Evolutionary conservation across 2,888 invertebrate species (phyloP).

Genomic region (Drosophila acutilabella): DNA sequence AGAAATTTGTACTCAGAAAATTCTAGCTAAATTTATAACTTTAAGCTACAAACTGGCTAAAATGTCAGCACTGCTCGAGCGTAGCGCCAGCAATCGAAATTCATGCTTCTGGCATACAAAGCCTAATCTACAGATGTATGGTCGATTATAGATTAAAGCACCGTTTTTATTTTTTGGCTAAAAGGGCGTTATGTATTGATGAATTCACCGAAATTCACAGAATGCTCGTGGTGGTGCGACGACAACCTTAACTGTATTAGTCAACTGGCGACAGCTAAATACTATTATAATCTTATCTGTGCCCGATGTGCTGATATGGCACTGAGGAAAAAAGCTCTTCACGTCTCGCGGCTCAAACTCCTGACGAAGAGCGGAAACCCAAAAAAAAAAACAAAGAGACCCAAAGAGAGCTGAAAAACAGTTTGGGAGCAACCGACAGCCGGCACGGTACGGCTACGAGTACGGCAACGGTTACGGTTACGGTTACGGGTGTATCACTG

Average conservation of each 20-base stretch:
- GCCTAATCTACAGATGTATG: neutral
- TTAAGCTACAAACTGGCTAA: too few relatives aligned
- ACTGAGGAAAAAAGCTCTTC: neutral
- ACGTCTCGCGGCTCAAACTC: neutral
- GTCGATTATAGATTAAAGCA: neutral
- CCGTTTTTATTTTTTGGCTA: neutral
- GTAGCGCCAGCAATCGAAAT: too few relatives aligned
- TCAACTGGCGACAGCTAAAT: constrained; percentile 47
- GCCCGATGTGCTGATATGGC: constrained; percentile 33
- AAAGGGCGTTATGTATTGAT: constrained; percentile 16
- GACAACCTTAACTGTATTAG: constrained; percentile 46
- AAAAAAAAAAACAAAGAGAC: constrained; percentile 20
- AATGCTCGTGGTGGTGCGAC: neutral
- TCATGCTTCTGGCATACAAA: neutral
- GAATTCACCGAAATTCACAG: constrained; percentile 27
- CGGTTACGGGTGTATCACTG: neutral
- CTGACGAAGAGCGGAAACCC: constrained; percentile 25
- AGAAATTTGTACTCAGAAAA: too few relatives aligned
- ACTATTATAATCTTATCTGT: constrained; percentile 67
- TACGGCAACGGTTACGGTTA: neutral
- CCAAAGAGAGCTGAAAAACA: constrained; percentile 1
- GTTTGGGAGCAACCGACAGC: constrained; percentile 11
- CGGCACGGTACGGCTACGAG: neutral
- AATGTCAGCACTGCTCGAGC: too few relatives aligned
- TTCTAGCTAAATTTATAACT: too few relatives aligned